A percentile compares a stretch with the other conserved stretches of the same genome.
Conservation (phyloP, 2,113 vertebrate genomes). For the Bufo gargarizans region DNA sequence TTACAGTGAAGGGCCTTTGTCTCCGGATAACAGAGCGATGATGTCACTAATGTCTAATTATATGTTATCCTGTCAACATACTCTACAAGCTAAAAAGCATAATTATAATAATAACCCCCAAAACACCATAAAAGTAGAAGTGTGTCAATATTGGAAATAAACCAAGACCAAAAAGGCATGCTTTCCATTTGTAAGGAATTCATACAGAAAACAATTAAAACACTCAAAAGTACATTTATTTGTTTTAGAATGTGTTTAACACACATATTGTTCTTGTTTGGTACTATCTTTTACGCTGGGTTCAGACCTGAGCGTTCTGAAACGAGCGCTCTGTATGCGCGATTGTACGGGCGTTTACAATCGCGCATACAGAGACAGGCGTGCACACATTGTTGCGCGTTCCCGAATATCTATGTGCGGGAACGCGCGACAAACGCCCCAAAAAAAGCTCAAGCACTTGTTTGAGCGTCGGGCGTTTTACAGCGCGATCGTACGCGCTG, state of each 20-base stretch:
- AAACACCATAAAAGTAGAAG: conserved; percentile 51
- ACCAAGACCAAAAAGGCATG: conserved; percentile 27
- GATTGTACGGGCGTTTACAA: no score
- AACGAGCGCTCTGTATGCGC: no score
- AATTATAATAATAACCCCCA: conserved; percentile 36
- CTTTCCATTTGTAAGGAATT: conserved; percentile 43
- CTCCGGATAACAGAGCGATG: conserved; percentile 38
- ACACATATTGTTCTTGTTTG: conserved; percentile 9
- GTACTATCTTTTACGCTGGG: conserved; percentile 4
- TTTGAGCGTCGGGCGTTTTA: no score
- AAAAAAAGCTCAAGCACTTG: no score
- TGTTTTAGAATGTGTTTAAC: conserved; percentile 2
- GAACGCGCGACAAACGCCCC: no score
- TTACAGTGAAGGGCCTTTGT: conserved; percentile 41
- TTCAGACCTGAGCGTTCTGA: no score
- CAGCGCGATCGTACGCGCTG: no score
- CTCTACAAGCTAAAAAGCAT: conserved; percentile 21
- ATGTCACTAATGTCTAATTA: conserved; percentile 47
- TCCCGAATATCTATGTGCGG: no score
- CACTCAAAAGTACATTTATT: conserved; percentile 25
- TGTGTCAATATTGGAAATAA: conserved; percentile 11
- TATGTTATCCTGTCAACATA: conserved; percentile 40
- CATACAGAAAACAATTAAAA: conserved; percentile 38
- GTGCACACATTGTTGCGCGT: no score
- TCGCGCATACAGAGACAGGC: no score